A percentile compares a stretch with the other conserved stretches of the same genome.
Evolutionary conservation across 2,797 vertebrate genomes (phyloP).

Genomic region (Gadopsis marmoratus): DNA sequence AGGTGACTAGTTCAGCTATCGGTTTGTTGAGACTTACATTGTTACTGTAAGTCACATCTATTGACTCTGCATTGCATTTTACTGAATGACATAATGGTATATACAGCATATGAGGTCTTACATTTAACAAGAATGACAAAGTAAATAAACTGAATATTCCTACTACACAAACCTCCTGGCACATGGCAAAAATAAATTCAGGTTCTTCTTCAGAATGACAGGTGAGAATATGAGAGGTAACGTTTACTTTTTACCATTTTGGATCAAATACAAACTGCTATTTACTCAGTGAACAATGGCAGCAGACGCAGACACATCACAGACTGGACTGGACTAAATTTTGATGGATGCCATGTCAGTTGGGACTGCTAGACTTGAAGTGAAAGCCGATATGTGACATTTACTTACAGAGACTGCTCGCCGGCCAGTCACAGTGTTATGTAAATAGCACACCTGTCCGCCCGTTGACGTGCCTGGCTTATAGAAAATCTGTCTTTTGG

Average conservation of each 20-base stretch:
- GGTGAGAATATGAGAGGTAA: constrained; percentile 64
- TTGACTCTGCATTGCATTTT: background rate
- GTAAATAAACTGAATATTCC: constrained; percentile 2
- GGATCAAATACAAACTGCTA: constrained; percentile 71
- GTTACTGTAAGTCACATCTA: background rate
- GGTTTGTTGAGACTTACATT: background rate
- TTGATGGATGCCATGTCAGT: constrained; percentile 83
- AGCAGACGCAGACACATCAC: constrained; percentile 67
- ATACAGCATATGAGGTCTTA: background rate
- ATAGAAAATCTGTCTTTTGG: constrained; percentile 74
- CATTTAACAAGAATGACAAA: constrained; percentile 10
- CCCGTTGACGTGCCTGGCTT: constrained; percentile 63
- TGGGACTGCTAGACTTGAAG: constrained; percentile 73
- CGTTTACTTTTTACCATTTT: constrained; percentile 72
- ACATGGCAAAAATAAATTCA: constrained; percentile 15
- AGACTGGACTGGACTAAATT: constrained; percentile 65
- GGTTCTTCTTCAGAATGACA: constrained; percentile 46
- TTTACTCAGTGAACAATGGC: constrained; percentile 73
- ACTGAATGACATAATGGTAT: background rate
- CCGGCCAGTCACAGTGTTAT: constrained; percentile 76
- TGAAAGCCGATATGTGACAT: constrained; percentile 82
- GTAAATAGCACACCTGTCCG: constrained; percentile 86
- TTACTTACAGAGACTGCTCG: constrained; percentile 79
- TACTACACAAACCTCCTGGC: background rate
- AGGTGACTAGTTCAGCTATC: background rate